These are phyloP conservation scores for Opisthograptis luteolata DNA, from an alignment of 2,888 invertebrate species.

Conservation along the genomic window DNA sequence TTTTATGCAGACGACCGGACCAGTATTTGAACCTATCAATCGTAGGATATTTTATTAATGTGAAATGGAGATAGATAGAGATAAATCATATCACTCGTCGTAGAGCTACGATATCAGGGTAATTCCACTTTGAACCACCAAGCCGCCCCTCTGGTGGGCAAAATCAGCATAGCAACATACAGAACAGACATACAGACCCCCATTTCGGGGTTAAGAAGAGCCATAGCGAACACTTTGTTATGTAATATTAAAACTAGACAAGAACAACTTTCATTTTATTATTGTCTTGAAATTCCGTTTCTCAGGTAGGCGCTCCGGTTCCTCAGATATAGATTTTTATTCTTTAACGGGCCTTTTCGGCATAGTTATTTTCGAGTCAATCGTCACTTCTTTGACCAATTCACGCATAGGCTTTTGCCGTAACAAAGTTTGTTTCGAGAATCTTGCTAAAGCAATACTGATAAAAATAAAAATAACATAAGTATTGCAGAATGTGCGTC, in stretches of 20 bases:
- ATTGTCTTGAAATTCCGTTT: slow-evolving; percentile 47
- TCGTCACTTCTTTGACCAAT: slow-evolving; percentile 11
- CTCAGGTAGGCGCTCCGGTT: slow-evolving; percentile 50
- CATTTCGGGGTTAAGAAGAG: slow-evolving; percentile 18
- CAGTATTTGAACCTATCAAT: too few relatives aligned
- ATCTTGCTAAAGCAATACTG: neutral
- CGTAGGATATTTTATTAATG: too few relatives aligned
- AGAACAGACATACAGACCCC: too few relatives aligned
- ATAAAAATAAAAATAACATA: slow-evolving; percentile 18
- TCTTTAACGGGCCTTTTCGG: slow-evolving; percentile 37
- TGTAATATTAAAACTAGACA: slow-evolving; percentile 48
- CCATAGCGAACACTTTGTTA: slow-evolving; percentile 33
- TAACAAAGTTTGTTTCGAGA: neutral
- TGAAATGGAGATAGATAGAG: too few relatives aligned
- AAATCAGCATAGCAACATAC: too few relatives aligned
- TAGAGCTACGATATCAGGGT: too few relatives aligned
- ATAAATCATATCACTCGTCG: too few relatives aligned
- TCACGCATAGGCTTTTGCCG: neutral
- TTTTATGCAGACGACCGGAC: too few relatives aligned
- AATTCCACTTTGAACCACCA: too few relatives aligned
- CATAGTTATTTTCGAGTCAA: slow-evolving; percentile 30
- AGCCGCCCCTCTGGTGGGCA: too few relatives aligned
- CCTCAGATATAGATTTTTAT: slow-evolving; percentile 38
- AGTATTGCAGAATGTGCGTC: slow-evolving; percentile 47
- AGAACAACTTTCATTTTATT: slow-evolving; percentile 57